Base-by-base conservation (phyloP, 2,888 invertebrate genomes). In the Tenthredo notha region DNA sequence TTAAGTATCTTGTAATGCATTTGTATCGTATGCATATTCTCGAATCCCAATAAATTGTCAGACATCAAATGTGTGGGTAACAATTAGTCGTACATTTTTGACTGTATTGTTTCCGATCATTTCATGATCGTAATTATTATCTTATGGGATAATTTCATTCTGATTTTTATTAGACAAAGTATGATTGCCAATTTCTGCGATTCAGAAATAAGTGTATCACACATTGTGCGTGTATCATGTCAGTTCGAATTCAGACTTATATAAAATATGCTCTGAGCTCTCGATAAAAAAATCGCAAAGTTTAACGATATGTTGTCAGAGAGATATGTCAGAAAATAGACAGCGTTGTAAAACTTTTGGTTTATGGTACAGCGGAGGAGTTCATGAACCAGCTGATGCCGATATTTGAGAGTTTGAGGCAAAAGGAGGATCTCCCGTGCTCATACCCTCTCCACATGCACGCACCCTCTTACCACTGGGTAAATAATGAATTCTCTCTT, bases 361-460 rank as follows among this genome's bases (percentile, higher is more conserved):
- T 91, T 91, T 91, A 87, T 93, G 93, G 90, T 92, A 88, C 95
- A 98, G 98, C 98, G 95, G 97, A 98, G 95, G 98, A 98, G 96
- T 97, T 98, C 95, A 96, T 98, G 96, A 97, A 96, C 95, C 98
- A 98, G 95, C 96, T 98, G 96, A 98, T 97, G 97, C 98, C 98
- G 93, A 98, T 98, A 95, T 98, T 98, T 96, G 98, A 98, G 95
- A 97, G 97, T 94, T 96, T 98, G 94, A 96, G 98, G 94, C 97
- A 97, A 94, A 97, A 97, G 94, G 97, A 98, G 95, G 97, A 98
- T 94, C 96, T 97, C 92, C 98, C 98, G 93, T 97, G 97, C 95
- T 97, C 98, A 93, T 98, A 97, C 95, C 98, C 98, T 92, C 96
- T 97, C 94, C 97, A 97, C 95, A 97, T 97, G 96, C 95, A 96